Conservation (phyloP, 2,888 invertebrate species). For the Bursaphelenchus okinawaensis region DNA sequence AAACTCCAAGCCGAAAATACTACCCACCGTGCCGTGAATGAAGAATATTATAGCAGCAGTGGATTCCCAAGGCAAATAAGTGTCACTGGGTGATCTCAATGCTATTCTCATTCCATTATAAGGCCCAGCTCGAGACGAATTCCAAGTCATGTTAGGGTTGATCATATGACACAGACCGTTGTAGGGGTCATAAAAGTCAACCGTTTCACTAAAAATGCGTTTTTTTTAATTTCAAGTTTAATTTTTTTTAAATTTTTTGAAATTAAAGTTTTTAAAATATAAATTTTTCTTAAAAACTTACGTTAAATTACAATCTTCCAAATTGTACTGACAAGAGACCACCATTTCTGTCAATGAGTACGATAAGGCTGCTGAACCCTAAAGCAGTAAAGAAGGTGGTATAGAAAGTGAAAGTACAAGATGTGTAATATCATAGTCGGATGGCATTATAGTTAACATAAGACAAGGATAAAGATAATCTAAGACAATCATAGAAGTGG, state of each 20-base stretch:
- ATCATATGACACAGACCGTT: conserved; percentile 51
- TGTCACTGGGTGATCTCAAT: conserved; percentile 35
- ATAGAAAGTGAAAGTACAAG: too few species aligned
- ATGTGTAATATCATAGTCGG: too few species aligned
- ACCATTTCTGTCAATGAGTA: conserved; percentile 47
- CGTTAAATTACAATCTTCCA: conserved; percentile 41
- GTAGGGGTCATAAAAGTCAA: conserved; percentile 51
- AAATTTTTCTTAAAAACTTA: conserved; percentile 14
- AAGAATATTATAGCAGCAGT: conserved; percentile 58
- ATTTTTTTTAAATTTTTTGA: too few species aligned
- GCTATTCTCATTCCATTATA: conserved; percentile 57
- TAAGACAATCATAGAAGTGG: too few species aligned
- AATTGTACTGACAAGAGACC: conserved; percentile 52
- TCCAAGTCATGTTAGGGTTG: conserved; percentile 37
- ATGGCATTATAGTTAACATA: too few species aligned
- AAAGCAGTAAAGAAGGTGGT: too few species aligned
- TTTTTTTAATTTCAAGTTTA: not conserved
- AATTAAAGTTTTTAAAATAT: not conserved
- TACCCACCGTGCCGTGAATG: conserved; percentile 54
- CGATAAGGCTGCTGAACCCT: conserved; percentile 14
- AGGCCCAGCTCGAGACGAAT: conserved; percentile 42
- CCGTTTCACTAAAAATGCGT: conserved; percentile 51
- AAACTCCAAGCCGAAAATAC: too few species aligned
- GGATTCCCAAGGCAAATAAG: conserved; percentile 55
- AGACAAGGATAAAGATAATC: too few species aligned